phyloP scores from a whole-genome alignment of 1,140 invertebrate genomes.

The Drosophila erecta region DNA sequence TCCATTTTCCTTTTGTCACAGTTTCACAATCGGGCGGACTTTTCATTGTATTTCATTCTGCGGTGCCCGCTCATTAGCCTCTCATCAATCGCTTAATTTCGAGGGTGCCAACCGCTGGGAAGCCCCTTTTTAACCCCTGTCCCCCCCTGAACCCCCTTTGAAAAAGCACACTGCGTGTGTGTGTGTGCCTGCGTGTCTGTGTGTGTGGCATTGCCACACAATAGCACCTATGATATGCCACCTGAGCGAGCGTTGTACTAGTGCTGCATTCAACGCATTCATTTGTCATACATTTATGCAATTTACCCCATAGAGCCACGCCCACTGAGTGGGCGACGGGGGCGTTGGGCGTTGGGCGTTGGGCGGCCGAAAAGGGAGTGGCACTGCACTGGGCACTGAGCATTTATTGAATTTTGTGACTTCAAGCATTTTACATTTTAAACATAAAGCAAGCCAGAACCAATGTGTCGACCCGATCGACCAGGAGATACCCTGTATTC shows the following conservation, averaged over 20 bases:
- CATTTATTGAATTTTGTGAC: constrained; percentile 76
- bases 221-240: constrained; percentile 35
- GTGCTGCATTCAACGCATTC: constrained; percentile 41
- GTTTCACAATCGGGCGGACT: constrained; percentile 6
- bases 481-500: background rate
- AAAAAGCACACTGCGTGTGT: background rate
- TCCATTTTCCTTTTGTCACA: constrained; percentile 9
- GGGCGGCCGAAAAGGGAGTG: background rate
- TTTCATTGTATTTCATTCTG: constrained; percentile 22
- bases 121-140: background rate
- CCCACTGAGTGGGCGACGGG: background rate
- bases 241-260: constrained; percentile 26
- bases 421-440: constrained; percentile 70
- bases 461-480: background rate
- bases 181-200: background rate
- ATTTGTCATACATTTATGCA: constrained; percentile 68
- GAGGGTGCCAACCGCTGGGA: constrained; percentile 1
- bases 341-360: background rate
- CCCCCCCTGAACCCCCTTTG: background rate
- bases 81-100: constrained; percentile 44
- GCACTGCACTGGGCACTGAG: constrained; percentile 20
- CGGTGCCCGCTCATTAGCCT: constrained; percentile 30
- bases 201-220: constrained; percentile 32
- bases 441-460: constrained; percentile 45
- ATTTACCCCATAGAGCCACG: constrained; percentile 50